Base-by-base conservation (phyloP, 2,797 vertebrate genomes). In the Sylvia borin region DNA sequence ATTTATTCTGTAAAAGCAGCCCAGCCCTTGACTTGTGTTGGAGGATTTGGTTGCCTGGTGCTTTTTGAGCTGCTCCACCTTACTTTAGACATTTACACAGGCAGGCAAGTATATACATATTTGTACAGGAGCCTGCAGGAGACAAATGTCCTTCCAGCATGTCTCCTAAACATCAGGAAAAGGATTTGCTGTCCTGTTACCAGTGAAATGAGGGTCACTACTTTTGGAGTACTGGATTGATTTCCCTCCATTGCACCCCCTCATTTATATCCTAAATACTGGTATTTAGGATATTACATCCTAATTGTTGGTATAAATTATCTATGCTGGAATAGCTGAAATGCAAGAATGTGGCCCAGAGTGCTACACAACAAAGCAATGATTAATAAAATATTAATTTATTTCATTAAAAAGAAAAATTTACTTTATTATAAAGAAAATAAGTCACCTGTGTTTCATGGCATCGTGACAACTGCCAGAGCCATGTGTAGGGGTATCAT, bases 1-100 rank as follows among this genome's bases (percentile, higher is more conserved):
- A 96, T 94, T 90, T 77, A 55, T 75, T 64, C 40, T 51, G n/a
- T n/a, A 84, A 81, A 94, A 95, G 36, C 66, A 90, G 68, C 58
- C 90, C 50, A 65, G 31, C 26, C 36, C 26, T 65, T 4, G 3
- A 86, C 40, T 66, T 7, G 6, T 45, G 15, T 62, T 60, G 36
- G 45, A 67, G n/a, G 48, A 91, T 82, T 88, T 29, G 18, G 51
- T 55, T 90, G 62, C 34, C 58, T 92, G 42, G n/a, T 66, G 29
- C 2, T 75, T 94, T 93, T 51, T 91, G 55, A 92, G 64, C 60
- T 68, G 25, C n/a, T 77, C 40, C 90, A 25, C 32, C 55, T 89
- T 81, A 53, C 25, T 64, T 73, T 29, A 93, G 67, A 73, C 19
- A 53, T 74, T 89, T 32, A 53, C 29, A 70, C 0, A 3, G 31